Evolutionary conservation across 1,140 invertebrate genomes (phyloP), one percentile per base, ranked within the genome.

Genomic region (Bombyx mori): DNA sequence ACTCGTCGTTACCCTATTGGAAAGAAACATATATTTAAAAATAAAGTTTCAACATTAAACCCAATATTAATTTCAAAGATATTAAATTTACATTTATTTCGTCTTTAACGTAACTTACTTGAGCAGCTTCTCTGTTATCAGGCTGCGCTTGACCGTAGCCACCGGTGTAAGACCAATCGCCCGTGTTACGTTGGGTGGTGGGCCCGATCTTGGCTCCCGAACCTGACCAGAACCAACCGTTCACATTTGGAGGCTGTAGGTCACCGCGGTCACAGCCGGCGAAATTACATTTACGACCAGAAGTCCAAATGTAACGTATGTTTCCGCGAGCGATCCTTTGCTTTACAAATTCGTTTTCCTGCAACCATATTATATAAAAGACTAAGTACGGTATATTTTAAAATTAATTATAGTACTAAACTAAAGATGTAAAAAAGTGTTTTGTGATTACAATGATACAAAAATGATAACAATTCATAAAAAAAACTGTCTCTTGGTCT

Each of bases 141-240:
- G 96, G 96, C 79, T 97, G 96, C 6, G 93, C 88, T 72, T 94
- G 93, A 44, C 94, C 93, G 70, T 93, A 95, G 56, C 95, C 95
- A 51, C 95, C 95, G 44, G 95, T 97, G 65, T 90, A 88, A 65
- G 94, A 95, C 96, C 96, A 97, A 75, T 96, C 95, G 9, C 95
- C 95, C 45, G 94, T 92, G 80, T 96, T 96, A 57, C 95, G 90
- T 79, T 96, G 94, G 42, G 93, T 95, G 22, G 95, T 96, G 45
- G 95, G 92, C 49, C 95, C 95, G 65, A 97, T 95, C 87, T 96
- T 96, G 50, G 93, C 95, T 7, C 95, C 95, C 1, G 94, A 96
- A 59, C 95, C 96, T 12, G 94, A 95, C 95, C 95, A 97, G 91
- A 97, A 97, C 95, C 95, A 97, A 61, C 96, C 96, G 83, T 97